These are phyloP conservation scores for Limenitis camilla DNA, from an alignment of 2,888 invertebrate genomes.

Conservation along the genomic window DNA sequence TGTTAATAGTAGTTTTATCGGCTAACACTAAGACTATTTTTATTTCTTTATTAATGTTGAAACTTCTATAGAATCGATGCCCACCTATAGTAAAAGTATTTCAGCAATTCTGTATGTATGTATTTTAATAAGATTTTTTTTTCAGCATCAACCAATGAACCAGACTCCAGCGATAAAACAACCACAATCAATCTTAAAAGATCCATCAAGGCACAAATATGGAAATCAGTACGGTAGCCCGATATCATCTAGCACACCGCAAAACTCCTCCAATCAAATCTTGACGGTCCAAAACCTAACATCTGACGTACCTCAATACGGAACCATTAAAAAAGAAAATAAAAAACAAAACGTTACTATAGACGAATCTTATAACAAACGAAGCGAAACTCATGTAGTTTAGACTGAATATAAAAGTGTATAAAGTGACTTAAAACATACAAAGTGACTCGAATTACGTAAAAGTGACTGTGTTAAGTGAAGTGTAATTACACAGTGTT, in stretches of 20 bases:
- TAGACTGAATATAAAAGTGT: constrained; percentile 33
- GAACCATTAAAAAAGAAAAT: constrained; percentile 68
- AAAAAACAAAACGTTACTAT: constrained; percentile 71
- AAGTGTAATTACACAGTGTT: constrained; percentile 4
- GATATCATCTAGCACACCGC: constrained; percentile 60
- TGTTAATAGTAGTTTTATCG: too few species aligned
- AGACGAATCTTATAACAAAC: constrained; percentile 61
- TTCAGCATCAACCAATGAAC: constrained; percentile 53
- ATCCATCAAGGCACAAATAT: constrained; percentile 76
- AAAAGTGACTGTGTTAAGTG: constrained; percentile 9
- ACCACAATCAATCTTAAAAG: constrained; percentile 77
- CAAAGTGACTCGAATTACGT: constrained; percentile 9
- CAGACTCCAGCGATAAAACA: constrained; percentile 67
- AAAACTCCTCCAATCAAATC: constrained; percentile 70
- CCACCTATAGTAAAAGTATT: too few species aligned
- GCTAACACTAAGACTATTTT: too few species aligned
- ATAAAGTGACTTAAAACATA: neutral
- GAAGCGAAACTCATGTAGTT: constrained; percentile 64
- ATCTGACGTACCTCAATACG: constrained; percentile 67
- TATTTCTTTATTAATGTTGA: too few species aligned
- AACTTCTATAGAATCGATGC: too few species aligned
- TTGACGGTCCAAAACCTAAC: constrained; percentile 75
- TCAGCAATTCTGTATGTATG: neutral
- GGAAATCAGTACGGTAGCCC: constrained; percentile 70
- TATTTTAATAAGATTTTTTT: too few species aligned